A percentile compares a stretch with the other conserved stretches of the same genome.
Conservation (phyloP, 2,113 vertebrate genomes). For the Balaenoptera acutorostrata region DNA sequence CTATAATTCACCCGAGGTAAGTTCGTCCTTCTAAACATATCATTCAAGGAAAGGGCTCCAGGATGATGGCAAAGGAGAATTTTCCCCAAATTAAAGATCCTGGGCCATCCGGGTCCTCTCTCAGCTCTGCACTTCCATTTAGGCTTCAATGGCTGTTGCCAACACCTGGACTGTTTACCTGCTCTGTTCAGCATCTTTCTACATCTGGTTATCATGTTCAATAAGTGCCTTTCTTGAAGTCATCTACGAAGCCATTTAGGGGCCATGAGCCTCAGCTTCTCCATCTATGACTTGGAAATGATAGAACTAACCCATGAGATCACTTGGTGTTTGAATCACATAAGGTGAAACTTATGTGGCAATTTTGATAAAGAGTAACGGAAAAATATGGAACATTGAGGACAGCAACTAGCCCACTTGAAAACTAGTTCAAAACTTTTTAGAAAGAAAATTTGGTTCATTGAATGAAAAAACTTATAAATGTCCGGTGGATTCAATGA, state of each 20-base stretch:
- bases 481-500: neutral
- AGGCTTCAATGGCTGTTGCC: neutral
- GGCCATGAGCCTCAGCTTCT: neutral
- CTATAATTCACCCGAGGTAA: neutral
- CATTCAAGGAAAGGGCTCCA: neutral
- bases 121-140: neutral
- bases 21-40: neutral
- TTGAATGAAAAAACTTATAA: neutral
- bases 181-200: neutral
- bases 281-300: neutral
- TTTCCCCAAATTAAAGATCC: neutral
- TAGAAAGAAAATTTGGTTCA: neutral
- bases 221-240: neutral
- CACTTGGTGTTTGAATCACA: neutral
- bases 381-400: neutral
- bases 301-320: neutral
- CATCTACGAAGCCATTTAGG: neutral
- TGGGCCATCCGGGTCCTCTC: neutral
- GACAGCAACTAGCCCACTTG: neutral
- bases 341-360: neutral
- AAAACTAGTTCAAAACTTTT: neutral
- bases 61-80: neutral
- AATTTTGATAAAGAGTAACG: neutral
- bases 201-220: neutral
- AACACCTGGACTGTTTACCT: neutral